These are phyloP conservation scores for Salvelinus alpinus DNA, from an alignment of 2,113 vertebrate genomes.

Conservation along the genomic window DNA sequence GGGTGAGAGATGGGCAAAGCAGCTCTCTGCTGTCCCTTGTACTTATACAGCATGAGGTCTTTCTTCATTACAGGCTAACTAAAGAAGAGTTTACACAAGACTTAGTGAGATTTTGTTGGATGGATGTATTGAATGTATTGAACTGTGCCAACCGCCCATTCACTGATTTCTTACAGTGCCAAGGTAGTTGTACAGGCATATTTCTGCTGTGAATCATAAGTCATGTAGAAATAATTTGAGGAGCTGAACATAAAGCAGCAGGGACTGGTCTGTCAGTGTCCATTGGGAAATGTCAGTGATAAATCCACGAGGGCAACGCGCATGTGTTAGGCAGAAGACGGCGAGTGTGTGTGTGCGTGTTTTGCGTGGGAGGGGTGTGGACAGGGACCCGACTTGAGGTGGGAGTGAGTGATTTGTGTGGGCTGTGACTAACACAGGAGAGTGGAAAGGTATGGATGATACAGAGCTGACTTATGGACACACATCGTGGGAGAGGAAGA, in stretches of 20 bases:
- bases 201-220: constrained; percentile 19
- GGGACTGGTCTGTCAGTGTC: constrained; percentile 16
- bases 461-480: constrained; percentile 8
- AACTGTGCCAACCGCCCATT: background rate
- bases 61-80: background rate
- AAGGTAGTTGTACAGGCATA: background rate
- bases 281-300: constrained; percentile 19
- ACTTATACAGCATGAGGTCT: too few relatives aligned
- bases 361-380: background rate
- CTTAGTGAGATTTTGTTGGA: background rate
- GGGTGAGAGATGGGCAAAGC: background rate
- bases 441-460: constrained; percentile 35
- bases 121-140: too few relatives aligned
- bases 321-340: background rate
- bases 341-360: background rate
- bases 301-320: background rate
- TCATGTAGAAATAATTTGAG: constrained; percentile 22
- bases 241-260: constrained; percentile 27
- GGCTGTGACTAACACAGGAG: constrained; percentile 38
- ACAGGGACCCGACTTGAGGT: background rate
- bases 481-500: background rate
- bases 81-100: background rate
- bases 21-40: too few relatives aligned
- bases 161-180: background rate
- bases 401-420: constrained; percentile 19